Base-by-base conservation (phyloP, 1,140 invertebrate species). In the Panagrolaimus sp. region DNA sequence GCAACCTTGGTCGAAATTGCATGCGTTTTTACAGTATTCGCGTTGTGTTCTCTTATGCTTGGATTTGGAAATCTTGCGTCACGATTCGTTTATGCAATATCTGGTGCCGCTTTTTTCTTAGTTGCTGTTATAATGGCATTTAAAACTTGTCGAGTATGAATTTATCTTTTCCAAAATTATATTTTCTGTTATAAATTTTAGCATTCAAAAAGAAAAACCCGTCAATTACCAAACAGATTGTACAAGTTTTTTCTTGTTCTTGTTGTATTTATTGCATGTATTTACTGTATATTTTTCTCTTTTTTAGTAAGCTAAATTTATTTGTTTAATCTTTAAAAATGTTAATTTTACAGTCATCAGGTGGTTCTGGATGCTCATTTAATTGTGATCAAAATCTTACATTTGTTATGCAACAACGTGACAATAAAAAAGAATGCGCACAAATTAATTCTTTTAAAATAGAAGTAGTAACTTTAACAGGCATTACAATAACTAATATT, bases 241-340 rank as follows among this genome's bases (percentile, higher is more conserved):
- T 68, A 70, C 69, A 77, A 77, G 55, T 77, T 73, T 46, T 32
- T 79, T 15, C 44, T 77, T 43, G 68, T 77, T 21, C 44, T 79
- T 26, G 63, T 45, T 26, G 24, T 77, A 38, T 68, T 70, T 44
- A 72, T 69, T n/a, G 68, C 58, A 32, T 78, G 68, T 47, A 62
- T 69, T 17, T 79, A 78, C 65, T 77, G 79, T 65, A 65, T 72
- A 17, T 78, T 74, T 58, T 46, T 78, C n/a, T 77, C 74, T 10
- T 77, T 70, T 26, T 63, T 73, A n/a, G 26, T 78, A 28, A 21
- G 71, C 65, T 43, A 58, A 8, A 58, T 12, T 58, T 58, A 12
- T 14, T 26, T 17, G 10, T 26, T 28, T 58, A 52, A n/a, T n/a
- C 32, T 4, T 38, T 38, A 38, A 38, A 38, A 38, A 38, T 38